Percentiles rank a stretch among this genome's conserved stretches.
These are phyloP conservation scores for Trichosurus vulpecula DNA, from an alignment of 2,797 vertebrate species.

Conservation along the genomic window DNA sequence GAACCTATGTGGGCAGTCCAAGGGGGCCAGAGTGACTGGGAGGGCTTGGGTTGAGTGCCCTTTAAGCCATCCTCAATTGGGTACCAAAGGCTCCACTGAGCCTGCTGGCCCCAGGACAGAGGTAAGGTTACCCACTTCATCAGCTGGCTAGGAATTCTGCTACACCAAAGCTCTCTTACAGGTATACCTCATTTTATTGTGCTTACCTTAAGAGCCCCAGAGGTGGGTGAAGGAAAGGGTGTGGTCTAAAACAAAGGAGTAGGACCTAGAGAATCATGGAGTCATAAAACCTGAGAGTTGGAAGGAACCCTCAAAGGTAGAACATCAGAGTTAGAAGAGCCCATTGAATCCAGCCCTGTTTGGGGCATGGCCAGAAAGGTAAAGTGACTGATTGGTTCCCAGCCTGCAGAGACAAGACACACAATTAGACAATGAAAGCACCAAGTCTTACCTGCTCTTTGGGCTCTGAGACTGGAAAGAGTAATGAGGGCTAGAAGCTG, in stretches of 20 bases:
- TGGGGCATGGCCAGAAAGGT: constrained; percentile 16
- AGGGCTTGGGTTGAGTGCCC: background rate
- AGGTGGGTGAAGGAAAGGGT: no score
- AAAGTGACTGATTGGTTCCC: background rate
- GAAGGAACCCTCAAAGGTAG: background rate
- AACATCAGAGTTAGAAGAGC: constrained; percentile 25
- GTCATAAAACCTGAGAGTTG: constrained; percentile 37
- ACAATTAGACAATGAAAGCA: background rate
- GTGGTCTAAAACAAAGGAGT: background rate
- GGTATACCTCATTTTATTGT: background rate
- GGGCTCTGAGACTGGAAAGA: background rate
- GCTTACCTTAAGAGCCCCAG: background rate
- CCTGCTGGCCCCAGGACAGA: background rate
- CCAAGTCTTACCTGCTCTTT: background rate
- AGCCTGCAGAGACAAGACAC: background rate
- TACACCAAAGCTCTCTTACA: constrained; percentile 92
- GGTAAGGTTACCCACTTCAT: background rate
- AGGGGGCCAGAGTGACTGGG: background rate
- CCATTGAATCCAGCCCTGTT: background rate
- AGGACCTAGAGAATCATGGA: constrained; percentile 11
- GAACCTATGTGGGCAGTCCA: background rate
- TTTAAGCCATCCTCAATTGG: background rate
- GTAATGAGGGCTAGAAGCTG: background rate
- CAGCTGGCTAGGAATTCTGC: constrained; percentile 88
- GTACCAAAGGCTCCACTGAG: background rate